Evolutionary conservation across 2,888 invertebrate genomes (phyloP).

Genomic region (Myopa tessellatipennis): DNA sequence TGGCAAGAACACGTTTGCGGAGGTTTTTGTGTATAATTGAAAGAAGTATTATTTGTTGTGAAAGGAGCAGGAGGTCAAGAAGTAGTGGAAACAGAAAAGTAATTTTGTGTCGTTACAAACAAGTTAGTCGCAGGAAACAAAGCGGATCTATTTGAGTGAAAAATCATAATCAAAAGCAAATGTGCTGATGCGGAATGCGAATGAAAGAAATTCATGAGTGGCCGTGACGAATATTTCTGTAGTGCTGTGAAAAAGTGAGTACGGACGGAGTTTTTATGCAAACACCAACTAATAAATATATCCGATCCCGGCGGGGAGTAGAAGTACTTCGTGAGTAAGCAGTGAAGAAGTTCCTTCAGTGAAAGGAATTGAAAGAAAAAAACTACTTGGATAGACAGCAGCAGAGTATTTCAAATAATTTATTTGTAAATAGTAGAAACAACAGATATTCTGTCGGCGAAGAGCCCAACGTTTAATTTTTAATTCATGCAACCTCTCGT

Average conservation of each 20-base stretch:
- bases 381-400: too few species aligned
- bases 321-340: conserved; percentile 4
- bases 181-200: neutral
- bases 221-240: neutral
- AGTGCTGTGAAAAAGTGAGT: conserved; percentile 13
- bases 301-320: neutral
- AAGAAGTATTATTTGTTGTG: conserved; percentile 20
- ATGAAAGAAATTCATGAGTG: conserved; percentile 7
- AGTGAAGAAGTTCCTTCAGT: neutral
- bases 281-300: conserved; percentile 2
- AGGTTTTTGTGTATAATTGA: conserved; percentile 36
- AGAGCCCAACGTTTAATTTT: too few species aligned
- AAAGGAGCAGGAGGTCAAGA: neutral
- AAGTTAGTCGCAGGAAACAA: neutral
- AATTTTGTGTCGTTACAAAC: conserved; percentile 21
- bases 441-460: too few species aligned
- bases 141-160: conserved; percentile 9
- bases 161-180: neutral
- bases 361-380: neutral
- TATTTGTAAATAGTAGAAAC: too few species aligned
- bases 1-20: conserved; percentile 15
- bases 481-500: too few species aligned
- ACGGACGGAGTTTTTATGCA: neutral
- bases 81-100: neutral
- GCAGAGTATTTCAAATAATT: too few species aligned